A percentile compares a stretch with the other conserved stretches of the same genome.
Evolutionary conservation across 1,140 invertebrate genomes (phyloP).

Genomic region (Yoshiicerus persimilis): DNA sequence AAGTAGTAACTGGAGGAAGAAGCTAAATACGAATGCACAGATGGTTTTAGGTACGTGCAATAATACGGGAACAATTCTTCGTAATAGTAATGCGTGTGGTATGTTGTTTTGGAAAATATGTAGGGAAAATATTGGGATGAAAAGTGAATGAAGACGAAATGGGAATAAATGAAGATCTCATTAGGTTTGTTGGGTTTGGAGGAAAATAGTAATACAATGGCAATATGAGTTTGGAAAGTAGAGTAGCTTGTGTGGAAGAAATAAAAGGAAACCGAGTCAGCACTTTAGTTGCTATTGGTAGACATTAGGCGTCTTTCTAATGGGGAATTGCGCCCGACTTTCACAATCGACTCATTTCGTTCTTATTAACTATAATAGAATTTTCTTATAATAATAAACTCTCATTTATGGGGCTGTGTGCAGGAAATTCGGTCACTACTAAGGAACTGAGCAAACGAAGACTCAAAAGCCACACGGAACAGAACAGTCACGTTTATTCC

Average conservation of each 20-base stretch:
- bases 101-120: not conserved
- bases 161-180: conserved; percentile 27
- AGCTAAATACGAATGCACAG: not conserved
- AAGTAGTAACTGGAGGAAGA: not conserved
- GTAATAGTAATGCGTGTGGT: not conserved
- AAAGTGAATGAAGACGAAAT: conserved; percentile 19
- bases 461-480: not conserved
- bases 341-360: not conserved
- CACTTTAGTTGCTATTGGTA: not conserved
- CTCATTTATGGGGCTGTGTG: not conserved
- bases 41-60: not conserved
- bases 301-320: not conserved
- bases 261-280: not conserved
- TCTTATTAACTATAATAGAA: not conserved
- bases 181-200: not conserved
- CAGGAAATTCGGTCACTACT: conserved; percentile 3
- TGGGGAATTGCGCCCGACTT: not conserved
- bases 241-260: not conserved
- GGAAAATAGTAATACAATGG: not conserved
- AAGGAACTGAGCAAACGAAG: not conserved
- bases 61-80: not conserved
- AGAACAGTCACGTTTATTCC: not conserved
- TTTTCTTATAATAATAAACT: not conserved
- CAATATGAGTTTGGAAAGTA: not conserved
- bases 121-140: not conserved